Base-by-base conservation (phyloP, 2,797 vertebrate species). In the Yasuhikotakia modesta region DNA sequence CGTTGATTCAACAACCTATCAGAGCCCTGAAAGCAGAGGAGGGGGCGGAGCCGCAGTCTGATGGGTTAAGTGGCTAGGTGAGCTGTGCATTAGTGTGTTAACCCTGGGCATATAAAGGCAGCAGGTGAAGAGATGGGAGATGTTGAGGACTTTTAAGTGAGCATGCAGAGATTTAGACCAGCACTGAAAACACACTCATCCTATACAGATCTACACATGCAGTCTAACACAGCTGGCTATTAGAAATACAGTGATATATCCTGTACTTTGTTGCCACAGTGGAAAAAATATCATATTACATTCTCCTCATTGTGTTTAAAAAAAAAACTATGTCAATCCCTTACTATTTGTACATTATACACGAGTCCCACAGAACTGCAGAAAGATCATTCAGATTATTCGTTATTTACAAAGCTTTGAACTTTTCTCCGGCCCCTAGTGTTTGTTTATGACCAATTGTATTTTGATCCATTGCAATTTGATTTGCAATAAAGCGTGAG, bases 61-160 rank as follows among this genome's bases (percentile, higher is more conserved):
- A 78, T 80, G 69, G 77, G 83, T 81, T 72, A 35, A 71, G 73
- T 68, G 76, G 65, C 73, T 30, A 65, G 69, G 74, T 66, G 50
- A 50, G 46, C 48, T 52, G 65, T 61, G 73, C 68, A 73, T 79
- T 77, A 73, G 79, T 64, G 70, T 45, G 71, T 70, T 39, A 76
- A 78, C 73, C 53, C 16, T 69, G 81, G 81, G 79, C 73, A 77
- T 77, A 81, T 85, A 81, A 81, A 83, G 77, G 70, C 78, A 83
- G 81, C 45, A 81, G 79, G 77, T 39, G 79, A 81, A 78, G 73
- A 71, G 61, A 83, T 60, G 73, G 71, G 68, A 78, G 19, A 79
- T 79, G 84, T 78, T 81, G 73, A 79, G 84, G 76, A 81, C 78
- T 77, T 73, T 77, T 30, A 24, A 65, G 81, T 65, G 74, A 70